Base-by-base conservation (phyloP, 2,113 vertebrate species). In the Thryonomys swinderianus region DNA sequence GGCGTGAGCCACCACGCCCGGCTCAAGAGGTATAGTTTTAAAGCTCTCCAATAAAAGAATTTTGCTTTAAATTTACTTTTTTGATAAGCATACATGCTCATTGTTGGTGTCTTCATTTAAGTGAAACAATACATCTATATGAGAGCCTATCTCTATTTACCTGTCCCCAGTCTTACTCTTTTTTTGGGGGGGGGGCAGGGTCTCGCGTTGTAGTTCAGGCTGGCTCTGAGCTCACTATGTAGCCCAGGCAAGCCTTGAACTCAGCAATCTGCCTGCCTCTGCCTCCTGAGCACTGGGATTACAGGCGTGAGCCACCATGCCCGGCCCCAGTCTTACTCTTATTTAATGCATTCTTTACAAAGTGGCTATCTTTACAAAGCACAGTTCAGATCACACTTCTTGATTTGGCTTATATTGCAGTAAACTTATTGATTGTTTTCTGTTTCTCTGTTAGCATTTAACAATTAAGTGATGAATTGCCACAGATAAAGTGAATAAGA, bases 81-180 rank as follows among this genome's bases (percentile, higher is more conserved):
- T 91, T 91, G 85, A 11, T 93, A 78, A 76, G 73, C 90, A 59
- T 12, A 67, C 21, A 61, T 74, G 0, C 42, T 87, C 71, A 59
- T 88, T 82, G 55, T 62, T 79, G 55, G 48, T 89, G 55, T 91
- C 4, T 93, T 94, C n/a, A 91, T 67, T 51, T 62, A 91, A 11
- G 69, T 85, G 48, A 94, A 85, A 66, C 40, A 45, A 4, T 30
- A 87, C 62, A 85, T 86, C 40, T 69, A 7, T 40, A 13, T 76
- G 57, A 90, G 51, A 88, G 62, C 37, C 48, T 21, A 84, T 86
- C 17, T 40, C 42, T 90, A 61, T 61, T 80, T 85, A 27, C n/a
- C 76, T 79, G 18, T 76, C 53, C 91, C 42, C 48, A 79, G 20
- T 90, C 51, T 71, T 79, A 16, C 34, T 34, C 16, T 83, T 66